Evolutionary conservation across 2,113 vertebrate species (phyloP).

Genomic region (Xenopus borealis): DNA sequence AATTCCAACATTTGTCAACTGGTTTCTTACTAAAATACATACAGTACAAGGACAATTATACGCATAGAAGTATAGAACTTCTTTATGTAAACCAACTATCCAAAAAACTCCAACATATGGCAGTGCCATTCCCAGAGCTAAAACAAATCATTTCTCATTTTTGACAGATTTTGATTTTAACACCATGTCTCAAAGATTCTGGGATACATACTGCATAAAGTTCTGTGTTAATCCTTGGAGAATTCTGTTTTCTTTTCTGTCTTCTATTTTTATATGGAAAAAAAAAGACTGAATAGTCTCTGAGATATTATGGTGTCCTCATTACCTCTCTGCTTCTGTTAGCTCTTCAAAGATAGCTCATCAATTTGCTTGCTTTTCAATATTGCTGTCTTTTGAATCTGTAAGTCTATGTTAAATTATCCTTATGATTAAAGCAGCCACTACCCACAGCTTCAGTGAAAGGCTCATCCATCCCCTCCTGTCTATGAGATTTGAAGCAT

Average conservation of each 20-base stretch:
- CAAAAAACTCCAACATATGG: too few species aligned
- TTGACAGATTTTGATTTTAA: too few species aligned
- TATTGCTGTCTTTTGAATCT: not conserved
- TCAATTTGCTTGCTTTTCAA: not conserved
- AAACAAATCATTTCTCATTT: too few species aligned
- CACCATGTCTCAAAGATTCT: too few species aligned
- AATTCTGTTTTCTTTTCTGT: not conserved
- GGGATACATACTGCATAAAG: not conserved
- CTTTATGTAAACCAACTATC: too few species aligned
- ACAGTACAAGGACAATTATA: too few species aligned
- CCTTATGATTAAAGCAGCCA: conserved; percentile 14
- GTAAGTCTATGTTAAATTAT: not conserved
- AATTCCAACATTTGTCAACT: too few species aligned
- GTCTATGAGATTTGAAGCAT: conserved; percentile 5
- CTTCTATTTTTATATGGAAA: not conserved
- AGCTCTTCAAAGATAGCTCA: conserved; percentile 22
- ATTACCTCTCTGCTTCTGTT: not conserved
- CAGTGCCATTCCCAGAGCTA: too few species aligned
- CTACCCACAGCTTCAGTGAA: conserved; percentile 10
- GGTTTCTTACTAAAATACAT: too few species aligned
- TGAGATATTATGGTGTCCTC: not conserved
- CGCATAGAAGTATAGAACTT: too few species aligned
- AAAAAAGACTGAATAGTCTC: not conserved
- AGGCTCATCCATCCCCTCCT: conserved; percentile 1
- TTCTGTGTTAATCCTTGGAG: not conserved